Conservation (phyloP, 2,888 invertebrate species). For the Lithophane ornitopus region DNA sequence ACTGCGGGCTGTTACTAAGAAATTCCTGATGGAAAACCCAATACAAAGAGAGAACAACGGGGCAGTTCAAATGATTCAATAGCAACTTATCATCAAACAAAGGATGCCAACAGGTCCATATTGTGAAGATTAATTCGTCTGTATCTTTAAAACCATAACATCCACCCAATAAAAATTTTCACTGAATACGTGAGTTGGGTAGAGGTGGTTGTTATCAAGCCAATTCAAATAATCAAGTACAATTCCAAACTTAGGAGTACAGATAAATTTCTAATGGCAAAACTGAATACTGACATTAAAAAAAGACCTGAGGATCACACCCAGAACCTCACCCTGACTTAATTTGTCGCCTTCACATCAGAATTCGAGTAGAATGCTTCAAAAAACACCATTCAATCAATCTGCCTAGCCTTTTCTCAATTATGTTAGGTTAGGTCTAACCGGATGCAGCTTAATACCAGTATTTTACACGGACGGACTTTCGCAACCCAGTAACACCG, state of each 20-base stretch:
- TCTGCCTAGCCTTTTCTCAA: neutral
- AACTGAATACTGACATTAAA: neutral
- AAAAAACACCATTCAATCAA: slow-evolving; percentile 1
- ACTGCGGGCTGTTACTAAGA: too few relatives aligned
- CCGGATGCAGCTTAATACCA: neutral
- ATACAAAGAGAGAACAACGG: too few relatives aligned
- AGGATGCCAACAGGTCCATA: neutral
- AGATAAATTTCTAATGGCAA: neutral
- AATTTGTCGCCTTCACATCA: neutral
- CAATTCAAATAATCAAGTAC: neutral
- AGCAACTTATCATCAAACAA: neutral
- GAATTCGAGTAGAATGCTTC: neutral
- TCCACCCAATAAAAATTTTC: neutral
- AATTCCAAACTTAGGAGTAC: neutral
- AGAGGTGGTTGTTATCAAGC: neutral
- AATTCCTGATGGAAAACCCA: too few relatives aligned
- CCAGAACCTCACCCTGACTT: neutral
- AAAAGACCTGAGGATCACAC: neutral
- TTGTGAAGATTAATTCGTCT: neutral
- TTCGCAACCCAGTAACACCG: neutral
- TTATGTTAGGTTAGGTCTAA: neutral
- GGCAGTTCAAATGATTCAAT: neutral
- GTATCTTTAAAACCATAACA: neutral
- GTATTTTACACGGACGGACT: neutral
- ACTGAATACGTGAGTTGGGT: neutral